Evolutionary conservation across 2,888 invertebrate species (phyloP), one percentile per base, ranked within the genome.

Genomic region (Coleophora flavipennella): DNA sequence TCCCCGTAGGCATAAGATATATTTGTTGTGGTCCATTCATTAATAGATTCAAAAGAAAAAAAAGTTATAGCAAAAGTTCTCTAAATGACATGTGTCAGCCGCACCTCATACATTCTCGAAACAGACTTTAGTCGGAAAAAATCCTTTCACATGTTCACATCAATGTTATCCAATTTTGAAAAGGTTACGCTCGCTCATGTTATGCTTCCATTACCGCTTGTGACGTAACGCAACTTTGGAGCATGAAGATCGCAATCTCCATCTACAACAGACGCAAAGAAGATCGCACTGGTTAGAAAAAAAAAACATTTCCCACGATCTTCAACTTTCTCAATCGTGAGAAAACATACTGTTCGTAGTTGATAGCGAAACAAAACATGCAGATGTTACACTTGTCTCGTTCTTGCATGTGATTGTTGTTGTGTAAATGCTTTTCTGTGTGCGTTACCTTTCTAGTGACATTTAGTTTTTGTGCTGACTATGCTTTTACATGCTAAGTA

Each of bases 291-390:
- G 10, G 4, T 29, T 29, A 33, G 10, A 13, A 33, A 33, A 13
- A n/a, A 11, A 33, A 13, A 9, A 11, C 33, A 33, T 7, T 66
- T 71, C 72, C 59, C 70, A 71, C 67, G 65, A 57, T 49, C 50
- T 48, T 61, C 55, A 57, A 67, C 71, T 72, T 70, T 73, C 67
- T 55, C 57, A 51, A 50, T 55, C 71, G 69, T 72, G 71, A 53
- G 71, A 72, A 65, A 26, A 13, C 29, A n/a, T n/a, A 29, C 11
- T n/a, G n/a, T n/a, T n/a, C n/a, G n/a, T n/a, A n/a, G 29, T 29
- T 29, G 29, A n/a, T 29, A 11, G 2, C n/a, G 29, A 10, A 29
- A 29, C 4, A 20, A 20, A 20, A 20, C 3, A 20, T 20, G 20
- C 6, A 9, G 29, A 29, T 29, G 29, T 29, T 29, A 6, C 20